Conservation (phyloP, 2,797 vertebrate genomes). For the Poecile montanus region DNA sequence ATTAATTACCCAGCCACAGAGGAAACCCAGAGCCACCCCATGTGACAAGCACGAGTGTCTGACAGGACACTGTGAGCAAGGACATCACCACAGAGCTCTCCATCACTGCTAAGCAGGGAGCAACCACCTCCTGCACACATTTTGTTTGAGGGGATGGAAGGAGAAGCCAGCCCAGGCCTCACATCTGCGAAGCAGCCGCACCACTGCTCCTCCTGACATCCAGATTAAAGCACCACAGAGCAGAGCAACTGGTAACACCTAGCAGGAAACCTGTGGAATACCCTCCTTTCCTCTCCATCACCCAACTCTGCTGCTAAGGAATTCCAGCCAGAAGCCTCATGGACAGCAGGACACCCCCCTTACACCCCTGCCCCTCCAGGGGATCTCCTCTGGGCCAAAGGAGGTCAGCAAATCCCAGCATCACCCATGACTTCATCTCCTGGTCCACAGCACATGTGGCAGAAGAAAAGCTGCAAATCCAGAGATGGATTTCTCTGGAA, state of each 20-base stretch:
- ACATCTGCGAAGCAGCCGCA: background rate
- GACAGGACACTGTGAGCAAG: fast-evolving
- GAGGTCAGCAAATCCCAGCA: fast-evolving
- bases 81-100: background rate
- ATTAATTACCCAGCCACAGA: background rate
- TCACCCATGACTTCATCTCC: fast-evolving
- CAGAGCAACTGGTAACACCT: background rate
- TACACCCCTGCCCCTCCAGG: background rate
- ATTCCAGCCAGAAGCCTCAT: background rate
- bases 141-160: background rate
- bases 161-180: fast-evolving
- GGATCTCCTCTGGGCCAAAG: background rate
- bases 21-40: background rate
- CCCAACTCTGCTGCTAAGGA: background rate
- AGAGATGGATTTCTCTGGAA: background rate
- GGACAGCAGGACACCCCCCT: background rate
- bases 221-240: background rate
- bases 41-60: background rate
- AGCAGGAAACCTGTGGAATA: background rate
- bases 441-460: background rate
- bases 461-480: background rate
- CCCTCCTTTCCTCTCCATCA: background rate
- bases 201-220: background rate
- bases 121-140: background rate
- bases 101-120: fast-evolving